Evolutionary conservation across 2,888 invertebrate genomes (phyloP).

Genomic region (Acanthoscelides obtectus): DNA sequence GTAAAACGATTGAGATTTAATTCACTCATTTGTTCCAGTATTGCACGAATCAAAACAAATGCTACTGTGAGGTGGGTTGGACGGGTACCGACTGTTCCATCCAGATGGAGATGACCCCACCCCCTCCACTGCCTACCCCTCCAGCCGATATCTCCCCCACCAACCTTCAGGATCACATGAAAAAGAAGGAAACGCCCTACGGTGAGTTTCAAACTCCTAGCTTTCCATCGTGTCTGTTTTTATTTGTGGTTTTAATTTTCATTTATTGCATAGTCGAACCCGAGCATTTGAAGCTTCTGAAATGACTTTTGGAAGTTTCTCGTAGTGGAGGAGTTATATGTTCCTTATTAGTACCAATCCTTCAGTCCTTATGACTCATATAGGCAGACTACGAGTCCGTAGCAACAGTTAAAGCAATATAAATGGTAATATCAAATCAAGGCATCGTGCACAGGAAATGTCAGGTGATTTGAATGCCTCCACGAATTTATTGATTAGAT

Average conservation of each 20-base stretch:
- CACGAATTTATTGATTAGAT: too few relatives aligned
- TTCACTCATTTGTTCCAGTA: slow-evolving; percentile 54
- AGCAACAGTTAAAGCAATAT: too few relatives aligned
- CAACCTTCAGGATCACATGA: slow-evolving; percentile 61
- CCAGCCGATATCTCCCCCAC: slow-evolving; percentile 47
- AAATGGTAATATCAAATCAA: too few relatives aligned
- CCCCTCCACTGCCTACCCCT: slow-evolving; percentile 55
- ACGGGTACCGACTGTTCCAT: slow-evolving; percentile 83
- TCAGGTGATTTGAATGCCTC: too few relatives aligned
- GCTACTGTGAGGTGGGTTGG: slow-evolving; percentile 88
- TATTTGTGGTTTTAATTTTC: not conserved
- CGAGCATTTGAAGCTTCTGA: not conserved
- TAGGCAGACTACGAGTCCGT: too few relatives aligned
- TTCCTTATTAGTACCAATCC: too few relatives aligned
- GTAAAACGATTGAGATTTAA: slow-evolving; percentile 3
- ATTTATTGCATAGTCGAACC: not conserved
- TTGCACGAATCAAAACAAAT: slow-evolving; percentile 89
- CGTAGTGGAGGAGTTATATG: too few relatives aligned
- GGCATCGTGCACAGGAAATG: too few relatives aligned
- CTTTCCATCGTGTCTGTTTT: not conserved
- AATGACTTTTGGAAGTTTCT: too few relatives aligned
- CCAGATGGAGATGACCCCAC: slow-evolving; percentile 61
- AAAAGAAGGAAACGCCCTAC: slow-evolving; percentile 89
- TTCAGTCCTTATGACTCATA: too few relatives aligned
- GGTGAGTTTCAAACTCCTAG: slow-evolving; percentile 58